These are phyloP conservation scores for Corynorhinus townsendii DNA, from an alignment of 2,113 vertebrate species.

Conservation along the genomic window DNA sequence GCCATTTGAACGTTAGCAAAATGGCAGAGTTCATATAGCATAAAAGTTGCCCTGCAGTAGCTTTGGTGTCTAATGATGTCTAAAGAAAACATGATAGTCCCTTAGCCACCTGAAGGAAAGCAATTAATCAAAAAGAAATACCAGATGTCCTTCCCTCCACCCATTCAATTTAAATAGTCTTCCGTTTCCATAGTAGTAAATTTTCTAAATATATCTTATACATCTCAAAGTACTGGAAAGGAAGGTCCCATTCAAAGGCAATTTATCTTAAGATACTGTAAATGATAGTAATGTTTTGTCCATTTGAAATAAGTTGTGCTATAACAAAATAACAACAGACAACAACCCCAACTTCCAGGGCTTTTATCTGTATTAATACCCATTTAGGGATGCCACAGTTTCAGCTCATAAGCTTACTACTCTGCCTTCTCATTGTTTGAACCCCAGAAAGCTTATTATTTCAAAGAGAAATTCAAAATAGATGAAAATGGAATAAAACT, in stretches of 20 bases:
- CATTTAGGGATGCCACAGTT: background rate
- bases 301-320: background rate
- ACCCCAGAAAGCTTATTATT: constrained; percentile 2
- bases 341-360: background rate
- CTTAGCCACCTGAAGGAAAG: background rate
- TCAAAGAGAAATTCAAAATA: constrained; percentile 37
- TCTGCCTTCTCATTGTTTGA: background rate
- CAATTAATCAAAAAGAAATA: background rate
- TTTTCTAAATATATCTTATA: background rate
- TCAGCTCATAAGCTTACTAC: background rate
- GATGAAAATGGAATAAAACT: background rate
- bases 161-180: background rate
- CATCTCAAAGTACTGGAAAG: background rate
- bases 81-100: background rate
- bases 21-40: background rate
- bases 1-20: background rate
- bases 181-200: background rate
- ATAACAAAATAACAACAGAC: background rate
- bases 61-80: background rate
- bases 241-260: background rate
- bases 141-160: background rate
- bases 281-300: background rate
- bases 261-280: background rate
- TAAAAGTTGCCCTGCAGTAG: background rate
- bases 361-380: background rate